Evolutionary conservation across 1,140 invertebrate genomes (phyloP).

Genomic region (Pseudachorutes palmiensis): DNA sequence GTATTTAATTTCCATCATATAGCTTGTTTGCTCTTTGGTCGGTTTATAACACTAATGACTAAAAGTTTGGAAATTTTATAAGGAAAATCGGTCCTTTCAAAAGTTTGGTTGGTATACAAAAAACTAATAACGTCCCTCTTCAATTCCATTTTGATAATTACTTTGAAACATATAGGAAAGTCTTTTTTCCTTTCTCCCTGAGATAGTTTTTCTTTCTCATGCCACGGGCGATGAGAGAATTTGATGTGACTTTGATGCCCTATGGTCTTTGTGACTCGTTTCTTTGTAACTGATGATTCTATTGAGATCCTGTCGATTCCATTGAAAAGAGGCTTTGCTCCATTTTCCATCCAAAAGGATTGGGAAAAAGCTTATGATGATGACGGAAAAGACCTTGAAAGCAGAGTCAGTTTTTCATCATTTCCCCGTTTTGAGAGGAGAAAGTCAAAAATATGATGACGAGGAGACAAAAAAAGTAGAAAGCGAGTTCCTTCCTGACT

Average conservation of each 20-base stretch:
- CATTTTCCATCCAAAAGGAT: not conserved
- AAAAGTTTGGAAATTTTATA: too few species aligned
- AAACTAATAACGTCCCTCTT: too few species aligned
- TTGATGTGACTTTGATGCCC: not conserved
- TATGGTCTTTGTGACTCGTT: not conserved
- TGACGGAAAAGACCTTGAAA: not conserved
- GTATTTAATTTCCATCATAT: too few species aligned
- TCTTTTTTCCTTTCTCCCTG: not conserved
- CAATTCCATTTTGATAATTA: too few species aligned
- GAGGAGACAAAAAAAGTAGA: slow-evolving; percentile 1
- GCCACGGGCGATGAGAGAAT: not conserved
- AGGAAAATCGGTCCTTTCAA: too few species aligned
- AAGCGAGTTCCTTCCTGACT: not conserved
- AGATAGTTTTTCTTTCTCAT: not conserved
- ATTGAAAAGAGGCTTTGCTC: not conserved
- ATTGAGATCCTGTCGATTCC: not conserved
- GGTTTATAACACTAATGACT: too few species aligned
- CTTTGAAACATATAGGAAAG: not conserved
- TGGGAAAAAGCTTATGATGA: not conserved
- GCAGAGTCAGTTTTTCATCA: slow-evolving; percentile 1
- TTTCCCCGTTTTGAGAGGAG: not conserved
- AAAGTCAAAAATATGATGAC: not conserved
- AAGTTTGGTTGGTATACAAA: too few species aligned
- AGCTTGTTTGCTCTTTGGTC: too few species aligned
- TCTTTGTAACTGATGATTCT: not conserved